Evolutionary conservation across 2,797 vertebrate genomes (phyloP).

Genomic region (Ctenopoma kingsleyae): DNA sequence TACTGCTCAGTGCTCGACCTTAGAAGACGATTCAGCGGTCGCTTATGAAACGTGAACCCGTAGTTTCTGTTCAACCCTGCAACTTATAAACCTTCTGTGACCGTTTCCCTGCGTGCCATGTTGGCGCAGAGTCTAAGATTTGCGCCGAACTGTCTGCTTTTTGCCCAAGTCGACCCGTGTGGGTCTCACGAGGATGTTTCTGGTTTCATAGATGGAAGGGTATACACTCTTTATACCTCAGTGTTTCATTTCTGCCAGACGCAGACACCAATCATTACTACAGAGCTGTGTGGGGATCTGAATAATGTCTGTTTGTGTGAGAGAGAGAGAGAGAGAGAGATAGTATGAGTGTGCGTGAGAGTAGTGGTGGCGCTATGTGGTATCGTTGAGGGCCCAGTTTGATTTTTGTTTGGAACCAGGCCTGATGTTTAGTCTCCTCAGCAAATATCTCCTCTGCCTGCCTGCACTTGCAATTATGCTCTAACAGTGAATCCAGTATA

Average conservation of each 20-base stretch:
- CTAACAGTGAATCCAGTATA: slow-evolving; percentile 55
- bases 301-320: slow-evolving; percentile 38
- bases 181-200: slow-evolving; percentile 77
- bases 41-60: slow-evolving; percentile 60
- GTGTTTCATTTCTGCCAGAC: slow-evolving; percentile 83
- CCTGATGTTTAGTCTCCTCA: slow-evolving; percentile 84
- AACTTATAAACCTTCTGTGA: slow-evolving; percentile 57
- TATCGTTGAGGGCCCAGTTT: slow-evolving; percentile 76
- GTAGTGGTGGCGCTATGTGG: slow-evolving; percentile 83
- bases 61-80: slow-evolving; percentile 50
- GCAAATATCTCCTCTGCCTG: slow-evolving; percentile 79
- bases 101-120: slow-evolving; percentile 53
- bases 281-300: slow-evolving; percentile 79
- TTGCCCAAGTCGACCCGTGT: slow-evolving; percentile 69
- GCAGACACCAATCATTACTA: slow-evolving; percentile 85
- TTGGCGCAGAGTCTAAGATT: slow-evolving; percentile 57
- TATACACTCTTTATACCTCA: slow-evolving; percentile 74
- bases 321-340: slow-evolving; percentile 17
- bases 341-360: slow-evolving; percentile 69
- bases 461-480: slow-evolving; percentile 73
- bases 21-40: slow-evolving; percentile 32
- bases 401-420: slow-evolving; percentile 82
- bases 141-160: slow-evolving; percentile 75
- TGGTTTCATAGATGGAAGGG: slow-evolving; percentile 79
- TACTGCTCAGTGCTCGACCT: slow-evolving; percentile 27